A percentile compares a stretch with the other conserved stretches of the same genome.
Evolutionary conservation across 2,113 vertebrate genomes (phyloP).

Genomic region (Orientallactaga bullata): DNA sequence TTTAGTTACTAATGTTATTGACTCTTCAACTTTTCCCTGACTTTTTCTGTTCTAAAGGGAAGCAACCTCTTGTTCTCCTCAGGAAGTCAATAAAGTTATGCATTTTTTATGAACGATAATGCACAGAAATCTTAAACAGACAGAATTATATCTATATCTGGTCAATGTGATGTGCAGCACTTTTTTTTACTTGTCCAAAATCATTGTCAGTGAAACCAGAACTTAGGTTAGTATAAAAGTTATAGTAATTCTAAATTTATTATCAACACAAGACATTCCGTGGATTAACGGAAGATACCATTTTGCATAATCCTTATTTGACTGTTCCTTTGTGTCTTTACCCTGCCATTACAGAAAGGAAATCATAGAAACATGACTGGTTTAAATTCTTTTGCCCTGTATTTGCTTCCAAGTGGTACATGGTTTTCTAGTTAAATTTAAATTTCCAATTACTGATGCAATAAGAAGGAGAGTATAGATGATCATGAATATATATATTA

Average conservation of each 20-base stretch:
- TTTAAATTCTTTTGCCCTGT: constrained; percentile 51
- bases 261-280: constrained; percentile 67
- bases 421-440: constrained; percentile 82
- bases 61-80: constrained; percentile 82
- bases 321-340: constrained; percentile 77
- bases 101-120: constrained; percentile 89
- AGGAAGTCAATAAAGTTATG: constrained; percentile 84
- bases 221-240: constrained; percentile 78
- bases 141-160: constrained; percentile 82
- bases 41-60: constrained; percentile 80
- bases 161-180: constrained; percentile 59
- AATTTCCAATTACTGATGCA: constrained; percentile 81
- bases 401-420: constrained; percentile 74
- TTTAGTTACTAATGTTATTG: constrained; percentile 73
- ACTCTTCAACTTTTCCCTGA: constrained; percentile 77
- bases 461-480: constrained; percentile 81
- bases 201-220: constrained; percentile 74
- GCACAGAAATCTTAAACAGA: constrained; percentile 87
- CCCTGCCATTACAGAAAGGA: constrained; percentile 71
- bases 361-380: constrained; percentile 76
- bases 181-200: constrained; percentile 77
- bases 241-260: constrained; percentile 66
- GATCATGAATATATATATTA: constrained; percentile 73
- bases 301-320: constrained; percentile 71
- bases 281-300: constrained; percentile 76